phyloP scores from a whole-genome alignment of 2,888 invertebrate genomes.

The Orthosia gracilis region DNA sequence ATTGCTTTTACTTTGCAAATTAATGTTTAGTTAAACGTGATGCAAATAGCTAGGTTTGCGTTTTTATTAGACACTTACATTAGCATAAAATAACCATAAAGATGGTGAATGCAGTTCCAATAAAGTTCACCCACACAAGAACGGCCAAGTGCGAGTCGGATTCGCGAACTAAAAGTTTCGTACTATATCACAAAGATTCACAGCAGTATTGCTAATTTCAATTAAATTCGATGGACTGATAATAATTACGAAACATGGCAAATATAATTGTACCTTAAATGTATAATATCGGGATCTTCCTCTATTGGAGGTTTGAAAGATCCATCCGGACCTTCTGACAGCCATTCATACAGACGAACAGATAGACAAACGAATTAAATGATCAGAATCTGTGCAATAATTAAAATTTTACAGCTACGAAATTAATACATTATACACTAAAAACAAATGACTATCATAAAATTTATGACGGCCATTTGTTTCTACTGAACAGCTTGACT shows the following conservation, averaged over 20 bases:
- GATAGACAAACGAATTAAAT: background rate
- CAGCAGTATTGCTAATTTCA: too few species aligned
- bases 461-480: constrained; percentile 1
- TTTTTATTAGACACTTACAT: background rate
- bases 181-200: too few species aligned
- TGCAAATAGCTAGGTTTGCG: background rate
- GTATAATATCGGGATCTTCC: background rate
- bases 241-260: too few species aligned
- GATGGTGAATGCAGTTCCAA: background rate
- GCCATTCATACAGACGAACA: background rate
- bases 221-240: too few species aligned
- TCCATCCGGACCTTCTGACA: too few species aligned
- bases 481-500: constrained; percentile 16
- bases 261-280: too few species aligned
- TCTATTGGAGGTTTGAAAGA: background rate
- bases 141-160: too few species aligned
- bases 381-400: background rate
- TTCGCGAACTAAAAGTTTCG: too few species aligned
- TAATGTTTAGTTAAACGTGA: background rate
- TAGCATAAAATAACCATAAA: background rate
- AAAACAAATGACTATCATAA: constrained; percentile 22
- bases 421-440: constrained; percentile 32
- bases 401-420: background rate
- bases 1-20: constrained; percentile 12
- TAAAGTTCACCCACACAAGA: background rate